Evolutionary conservation across 2,888 invertebrate genomes (phyloP).

Genomic region (Odontothrips loti): DNA sequence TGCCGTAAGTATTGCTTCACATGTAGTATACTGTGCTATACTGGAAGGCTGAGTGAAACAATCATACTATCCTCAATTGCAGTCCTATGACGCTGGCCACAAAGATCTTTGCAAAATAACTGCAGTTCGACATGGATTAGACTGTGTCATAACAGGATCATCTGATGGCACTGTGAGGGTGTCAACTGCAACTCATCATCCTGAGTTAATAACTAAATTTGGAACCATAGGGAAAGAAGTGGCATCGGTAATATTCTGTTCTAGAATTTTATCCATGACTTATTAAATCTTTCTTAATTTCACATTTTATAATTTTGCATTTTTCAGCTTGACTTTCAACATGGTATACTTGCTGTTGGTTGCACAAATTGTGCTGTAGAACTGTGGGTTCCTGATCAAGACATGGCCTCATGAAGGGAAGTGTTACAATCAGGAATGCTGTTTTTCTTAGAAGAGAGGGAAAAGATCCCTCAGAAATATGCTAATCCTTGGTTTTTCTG

Average conservation of each 20-base stretch:
- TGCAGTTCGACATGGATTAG: neutral
- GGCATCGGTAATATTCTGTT: neutral
- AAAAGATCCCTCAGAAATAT: no score
- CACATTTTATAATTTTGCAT: neutral
- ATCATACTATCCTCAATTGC: neutral
- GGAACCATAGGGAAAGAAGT: neutral
- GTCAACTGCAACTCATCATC: neutral
- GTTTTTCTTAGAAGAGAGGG: no score
- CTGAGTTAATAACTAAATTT: neutral
- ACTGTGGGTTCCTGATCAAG: neutral
- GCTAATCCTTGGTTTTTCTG: no score
- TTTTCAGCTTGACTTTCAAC: slow-evolving; percentile 14
- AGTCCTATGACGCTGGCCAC: slow-evolving; percentile 11
- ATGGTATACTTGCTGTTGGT: neutral
- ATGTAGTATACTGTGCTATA: no score
- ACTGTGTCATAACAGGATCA: neutral
- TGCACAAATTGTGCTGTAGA: slow-evolving; percentile 1
- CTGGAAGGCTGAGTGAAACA: neutral
- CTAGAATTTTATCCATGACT: no score
- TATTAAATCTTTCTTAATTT: neutral
- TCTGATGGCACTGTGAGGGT: neutral
- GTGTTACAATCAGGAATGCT: no score
- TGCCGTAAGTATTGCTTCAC: neutral
- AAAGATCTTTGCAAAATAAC: slow-evolving; percentile 15
- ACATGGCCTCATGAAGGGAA: neutral